Base-by-base conservation (phyloP, 2,888 invertebrate genomes). In the Hermaeophaga mercurialis region DNA sequence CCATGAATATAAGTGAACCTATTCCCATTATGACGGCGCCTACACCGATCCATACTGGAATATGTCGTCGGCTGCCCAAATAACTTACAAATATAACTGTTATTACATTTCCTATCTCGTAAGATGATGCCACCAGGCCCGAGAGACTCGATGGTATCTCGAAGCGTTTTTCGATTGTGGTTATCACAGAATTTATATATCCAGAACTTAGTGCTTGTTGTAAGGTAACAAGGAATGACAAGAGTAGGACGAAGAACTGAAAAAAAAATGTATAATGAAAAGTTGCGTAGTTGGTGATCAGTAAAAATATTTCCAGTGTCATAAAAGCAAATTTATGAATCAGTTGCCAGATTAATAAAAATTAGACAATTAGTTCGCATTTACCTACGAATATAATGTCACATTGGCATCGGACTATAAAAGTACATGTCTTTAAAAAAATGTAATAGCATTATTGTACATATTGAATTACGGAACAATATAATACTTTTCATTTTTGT, bases 61-160 rank as follows among this genome's bases (percentile, higher is more conserved):
- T 71, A 54, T 71, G 70, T 63, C 96, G 82, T 59, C 93, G 84
- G 71, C 94, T 93, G 65, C 96, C 96, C 72, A 96, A 86, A 77
- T 96, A 96, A 74, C 94, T 94, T 69, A 96, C 95, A 79, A 96
- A 95, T 75, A 96, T 92, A 70, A 96, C 95, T 28, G 96, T 94
- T 74, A 94, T 90, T 68, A 96, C 91, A 79, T 95, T 95, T 72
- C 96, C 96, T 73, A 94, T 92, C 82, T 96, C 96, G 78, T 95
- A 95, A 70, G 94, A 93, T 70, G 94, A 94, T 55, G 95, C 94
- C 66, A 96, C 91, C 69, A 95, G 85, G 55, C 96, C 95, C 46
- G 94, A 94, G 65, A 93, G 88, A 75, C 92, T 91, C 75, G 94
- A 94, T 59, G 94, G 94, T 73, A 96, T 94, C 79, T 96, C 94